phyloP scores from a whole-genome alignment of 1,140 invertebrate genomes.

The Panagrolaimus sp. region DNA sequence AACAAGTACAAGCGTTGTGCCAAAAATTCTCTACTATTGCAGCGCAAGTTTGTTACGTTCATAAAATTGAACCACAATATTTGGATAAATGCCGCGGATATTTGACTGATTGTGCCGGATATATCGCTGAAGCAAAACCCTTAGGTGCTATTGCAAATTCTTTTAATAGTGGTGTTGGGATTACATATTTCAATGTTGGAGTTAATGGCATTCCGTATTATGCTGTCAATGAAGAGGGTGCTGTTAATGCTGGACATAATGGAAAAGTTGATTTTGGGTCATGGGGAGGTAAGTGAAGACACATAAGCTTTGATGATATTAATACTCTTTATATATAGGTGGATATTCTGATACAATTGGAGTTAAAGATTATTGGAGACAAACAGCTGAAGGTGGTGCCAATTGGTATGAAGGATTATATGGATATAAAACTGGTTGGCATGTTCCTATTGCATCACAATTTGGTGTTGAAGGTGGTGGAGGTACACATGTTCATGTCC shows the following conservation, averaged over 20 bases:
- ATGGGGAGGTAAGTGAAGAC: no score
- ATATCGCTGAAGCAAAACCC: slow-evolving; percentile 27
- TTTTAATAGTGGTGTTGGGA: slow-evolving; percentile 33
- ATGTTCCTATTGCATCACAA: slow-evolving; percentile 32
- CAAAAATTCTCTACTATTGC: slow-evolving; percentile 30
- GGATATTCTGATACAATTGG: slow-evolving; percentile 30
- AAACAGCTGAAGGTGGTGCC: slow-evolving; percentile 37
- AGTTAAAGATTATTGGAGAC: slow-evolving; percentile 36
- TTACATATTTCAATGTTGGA: slow-evolving; percentile 34
- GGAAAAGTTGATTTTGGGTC: slow-evolving; percentile 42
- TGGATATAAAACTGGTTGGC: slow-evolving; percentile 41
- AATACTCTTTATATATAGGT: no score
- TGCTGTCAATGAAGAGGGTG: slow-evolving; percentile 40
- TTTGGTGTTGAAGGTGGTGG: slow-evolving; percentile 35
- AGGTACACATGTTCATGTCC: slow-evolving; percentile 30
- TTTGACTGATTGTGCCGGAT: slow-evolving; percentile 29
- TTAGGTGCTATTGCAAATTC: slow-evolving; percentile 41
- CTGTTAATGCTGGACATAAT: slow-evolving; percentile 34
- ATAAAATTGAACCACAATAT: slow-evolving; percentile 30
- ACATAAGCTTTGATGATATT: no score
- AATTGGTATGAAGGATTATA: slow-evolving; percentile 44
- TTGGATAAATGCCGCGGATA: slow-evolving; percentile 38
- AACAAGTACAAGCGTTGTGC: slow-evolving; percentile 24
- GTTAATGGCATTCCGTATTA: slow-evolving; percentile 44
- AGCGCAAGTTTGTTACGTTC: slow-evolving; percentile 30